These are phyloP conservation scores for Leptinotarsa tumamoca DNA, from an alignment of 2,888 invertebrate genomes.

Conservation along the genomic window DNA sequence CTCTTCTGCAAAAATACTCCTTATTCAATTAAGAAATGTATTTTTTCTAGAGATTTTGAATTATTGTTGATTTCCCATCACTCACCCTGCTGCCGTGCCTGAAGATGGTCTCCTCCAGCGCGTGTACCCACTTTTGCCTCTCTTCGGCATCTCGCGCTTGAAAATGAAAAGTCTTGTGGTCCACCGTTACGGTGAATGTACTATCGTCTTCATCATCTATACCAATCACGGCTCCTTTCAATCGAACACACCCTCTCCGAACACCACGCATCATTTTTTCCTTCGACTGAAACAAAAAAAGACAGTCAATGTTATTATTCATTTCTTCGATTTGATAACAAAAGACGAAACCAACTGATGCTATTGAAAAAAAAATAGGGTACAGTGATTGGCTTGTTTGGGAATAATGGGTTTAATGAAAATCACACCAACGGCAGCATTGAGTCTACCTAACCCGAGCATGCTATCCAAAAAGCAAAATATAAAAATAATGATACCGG, in stretches of 20 bases:
- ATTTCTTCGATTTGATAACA: too few species aligned
- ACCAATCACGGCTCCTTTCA: slow-evolving; percentile 97
- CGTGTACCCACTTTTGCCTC: slow-evolving; percentile 95
- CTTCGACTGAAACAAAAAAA: slow-evolving; percentile 81
- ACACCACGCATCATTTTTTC: slow-evolving; percentile 99
- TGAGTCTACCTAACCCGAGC: too few species aligned
- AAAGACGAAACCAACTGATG: too few species aligned
- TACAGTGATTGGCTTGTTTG: too few species aligned
- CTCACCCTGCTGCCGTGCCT: slow-evolving; percentile 79
- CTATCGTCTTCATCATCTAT: slow-evolving; percentile 99
- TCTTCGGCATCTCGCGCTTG: slow-evolving; percentile 97
- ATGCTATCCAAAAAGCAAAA: too few species aligned
- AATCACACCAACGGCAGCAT: too few species aligned
- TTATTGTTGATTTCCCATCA: slow-evolving; percentile 15
- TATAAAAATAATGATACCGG: too few species aligned
- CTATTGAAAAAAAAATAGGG: too few species aligned
- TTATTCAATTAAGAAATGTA: too few species aligned
- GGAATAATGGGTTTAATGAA: too few species aligned
- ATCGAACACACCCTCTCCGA: slow-evolving; percentile 94
- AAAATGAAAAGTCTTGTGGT: slow-evolving; percentile 99
- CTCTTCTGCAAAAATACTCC: too few species aligned
- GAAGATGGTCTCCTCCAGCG: slow-evolving; percentile 93
- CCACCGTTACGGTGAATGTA: slow-evolving; percentile 98
- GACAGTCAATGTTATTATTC: background rate
- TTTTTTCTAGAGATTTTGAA: too few species aligned